Evolutionary conservation across 1,140 invertebrate genomes (phyloP), one percentile per base, ranked within the genome.

Genomic region (Zaprionus capensis): DNA sequence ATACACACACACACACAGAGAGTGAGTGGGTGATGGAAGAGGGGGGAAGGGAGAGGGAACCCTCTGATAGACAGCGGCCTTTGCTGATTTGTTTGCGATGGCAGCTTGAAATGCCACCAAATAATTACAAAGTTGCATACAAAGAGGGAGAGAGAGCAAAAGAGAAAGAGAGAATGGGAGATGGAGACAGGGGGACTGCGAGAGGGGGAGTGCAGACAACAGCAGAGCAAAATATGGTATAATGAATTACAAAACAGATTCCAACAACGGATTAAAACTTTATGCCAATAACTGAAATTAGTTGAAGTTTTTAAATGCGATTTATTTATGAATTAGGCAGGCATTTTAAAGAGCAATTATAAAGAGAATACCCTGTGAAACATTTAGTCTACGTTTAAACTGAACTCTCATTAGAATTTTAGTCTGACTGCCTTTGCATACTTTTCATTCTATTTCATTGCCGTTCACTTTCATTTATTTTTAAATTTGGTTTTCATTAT

Each of bases 41-140:
- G 34, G 7, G 17, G 38, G 9, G 12, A 7, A 9, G 15, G 28
- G n/a, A 20, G 14, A 22, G 34, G 49, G 11, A 46, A n/a, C n/a
- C n/a, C n/a, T 20, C 22, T 72, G 59, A 75, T 63, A 57, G 53
- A 57, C 74, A 61, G 55, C 28, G 24, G 9, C 5, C 59, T 72
- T 41, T 55, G 46, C 64, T 85, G 70, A 81, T 78, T 78, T 85
- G 80, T 71, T 72, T 69, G 51, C 61, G 46, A 26, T 66, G 72
- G 68, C 44, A 74, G 74, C 53, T 67, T 82, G 73, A 87, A 78
- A 77, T 64, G 49, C 46, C 51, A 17, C 41, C 69, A 71, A 62
- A 78, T 76, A 76, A 71, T 76, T 66, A 74, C 67, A 70, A 31
- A 71, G 68, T 65, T 71, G 38, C 41, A 51, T 17, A 46, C 20